phyloP scores from a whole-genome alignment of 2,888 invertebrate species.

The Phorcus lineatus region DNA sequence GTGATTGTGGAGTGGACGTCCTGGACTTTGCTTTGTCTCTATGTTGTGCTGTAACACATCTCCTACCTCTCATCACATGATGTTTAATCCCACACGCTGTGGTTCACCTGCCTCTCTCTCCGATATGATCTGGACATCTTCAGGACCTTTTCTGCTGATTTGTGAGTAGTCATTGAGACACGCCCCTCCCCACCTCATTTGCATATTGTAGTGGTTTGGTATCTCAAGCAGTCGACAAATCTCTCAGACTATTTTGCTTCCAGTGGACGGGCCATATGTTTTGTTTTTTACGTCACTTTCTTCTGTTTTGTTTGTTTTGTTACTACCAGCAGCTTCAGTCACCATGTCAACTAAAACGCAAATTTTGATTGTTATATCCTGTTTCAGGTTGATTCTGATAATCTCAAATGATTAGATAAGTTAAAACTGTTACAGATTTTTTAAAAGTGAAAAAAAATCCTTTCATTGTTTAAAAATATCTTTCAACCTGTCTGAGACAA shows the following conservation, averaged over 20 bases:
- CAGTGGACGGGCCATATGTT: not conserved
- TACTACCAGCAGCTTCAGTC: conserved; percentile 23
- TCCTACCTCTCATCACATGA: conserved; percentile 2
- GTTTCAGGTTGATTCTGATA: not conserved
- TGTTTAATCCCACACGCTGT: conserved; percentile 14
- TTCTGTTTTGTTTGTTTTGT: not conserved
- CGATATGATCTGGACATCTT: conserved; percentile 9
- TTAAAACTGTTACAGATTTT: too few relatives aligned
- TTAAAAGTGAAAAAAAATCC: too few relatives aligned
- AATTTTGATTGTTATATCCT: not conserved
- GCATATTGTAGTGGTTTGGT: not conserved
- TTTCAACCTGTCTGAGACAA: too few relatives aligned
- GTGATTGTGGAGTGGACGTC: not conserved
- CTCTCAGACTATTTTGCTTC: conserved; percentile 7
- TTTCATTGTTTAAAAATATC: too few relatives aligned
- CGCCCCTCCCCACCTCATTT: not conserved
- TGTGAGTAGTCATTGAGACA: conserved; percentile 3
- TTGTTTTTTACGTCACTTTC: not conserved
- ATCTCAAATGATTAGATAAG: too few relatives aligned
- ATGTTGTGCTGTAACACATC: conserved; percentile 2
- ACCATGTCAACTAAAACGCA: not conserved
- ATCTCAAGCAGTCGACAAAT: conserved; percentile 17
- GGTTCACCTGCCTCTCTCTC: not conserved
- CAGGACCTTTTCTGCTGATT: conserved; percentile 6
- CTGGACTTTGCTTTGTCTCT: not conserved